Base-by-base conservation (phyloP, 2,888 invertebrate genomes). In the Ormyrus thymus region DNA sequence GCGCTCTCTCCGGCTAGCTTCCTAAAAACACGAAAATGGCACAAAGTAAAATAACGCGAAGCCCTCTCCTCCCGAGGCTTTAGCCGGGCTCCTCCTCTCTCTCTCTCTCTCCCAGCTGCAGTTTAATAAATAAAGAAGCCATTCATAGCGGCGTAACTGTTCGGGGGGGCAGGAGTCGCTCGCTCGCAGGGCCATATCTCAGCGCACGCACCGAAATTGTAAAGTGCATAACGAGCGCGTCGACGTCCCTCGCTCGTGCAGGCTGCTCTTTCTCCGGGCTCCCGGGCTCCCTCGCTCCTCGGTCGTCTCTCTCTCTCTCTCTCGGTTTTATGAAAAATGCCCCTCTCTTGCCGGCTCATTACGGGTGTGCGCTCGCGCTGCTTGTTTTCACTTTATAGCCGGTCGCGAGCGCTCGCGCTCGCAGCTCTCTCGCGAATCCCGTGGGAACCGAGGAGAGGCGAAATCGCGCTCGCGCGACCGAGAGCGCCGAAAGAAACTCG, bases 381-480 rank as follows among this genome's bases (percentile, higher is more conserved):
- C 70, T 77, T 71, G 76, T 77, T 77, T 74, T 74, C 65, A 70
- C 69, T 62, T 75, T 79, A 62, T 72, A 68, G 66, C 55, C 43
- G 77, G 45, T 56, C 71, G 51, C n/a, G 50, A 29, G n/a, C 56
- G 8, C n/a, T 29, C 10, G 46, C 4, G 51, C 64, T 11, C 10
- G 1, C 79, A 78, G 76, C 79, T 71, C 76, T 74, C 65, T 15
- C 76, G 81, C 79, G 79, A 72, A 76, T 80, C 81, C 77, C 83
- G 82, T 82, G 82, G 82, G 83, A 84, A 83, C 81, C 79, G 53
- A 79, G 46, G 43, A 69, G 73, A 76, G 69, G 75, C 78, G 76
- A 79, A 75, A 59, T 70, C 79, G 64, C 68, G 78, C 74, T 73
- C 72, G 65, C 29, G 29, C 29, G 29, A 29, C 29, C 29, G 29